Conservation (phyloP, 2,888 invertebrate species). For the Mesorhabditis belari region DNA sequence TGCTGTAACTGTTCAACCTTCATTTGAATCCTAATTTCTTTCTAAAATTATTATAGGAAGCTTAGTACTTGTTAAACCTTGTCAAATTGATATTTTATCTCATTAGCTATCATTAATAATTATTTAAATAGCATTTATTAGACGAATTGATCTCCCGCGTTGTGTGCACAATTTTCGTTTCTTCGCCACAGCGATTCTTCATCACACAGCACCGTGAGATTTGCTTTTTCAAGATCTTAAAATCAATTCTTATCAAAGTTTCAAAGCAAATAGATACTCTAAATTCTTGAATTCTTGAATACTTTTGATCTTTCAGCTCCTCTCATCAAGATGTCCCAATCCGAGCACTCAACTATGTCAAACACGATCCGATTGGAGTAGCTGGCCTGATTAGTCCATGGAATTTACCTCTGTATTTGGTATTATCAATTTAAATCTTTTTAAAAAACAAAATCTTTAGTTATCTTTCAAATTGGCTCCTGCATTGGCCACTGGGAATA, state of each 20-base stretch:
- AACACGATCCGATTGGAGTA: slow-evolving; percentile 59
- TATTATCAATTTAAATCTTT: slow-evolving; percentile 3
- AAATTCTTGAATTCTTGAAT: not conserved
- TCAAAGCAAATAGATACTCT: not conserved
- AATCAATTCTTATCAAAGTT: too few species aligned
- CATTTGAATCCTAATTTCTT: too few species aligned
- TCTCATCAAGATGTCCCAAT: slow-evolving; percentile 29
- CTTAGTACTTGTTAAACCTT: too few species aligned
- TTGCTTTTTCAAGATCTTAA: not conserved
- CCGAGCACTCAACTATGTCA: slow-evolving; percentile 57
- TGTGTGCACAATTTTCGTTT: slow-evolving; percentile 59
- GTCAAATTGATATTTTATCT: too few species aligned
- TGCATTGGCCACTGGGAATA: slow-evolving; percentile 57
- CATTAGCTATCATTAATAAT: not conserved
- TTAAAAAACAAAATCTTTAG: slow-evolving; percentile 10
- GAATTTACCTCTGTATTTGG: slow-evolving; percentile 61
- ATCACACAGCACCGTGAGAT: slow-evolving; percentile 55
- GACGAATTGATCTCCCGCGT: slow-evolving; percentile 59
- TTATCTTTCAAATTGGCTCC: slow-evolving; percentile 61
- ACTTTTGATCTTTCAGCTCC: slow-evolving; percentile 34
- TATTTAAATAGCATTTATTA: slow-evolving; percentile 7
- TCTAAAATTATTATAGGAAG: too few species aligned
- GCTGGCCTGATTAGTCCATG: slow-evolving; percentile 61
- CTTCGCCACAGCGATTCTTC: slow-evolving; percentile 57
- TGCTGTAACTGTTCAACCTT: too few species aligned